Evolutionary conservation across 2,888 invertebrate species (phyloP), one percentile per base, ranked within the genome.

Genomic region (Campoplex nolae): DNA sequence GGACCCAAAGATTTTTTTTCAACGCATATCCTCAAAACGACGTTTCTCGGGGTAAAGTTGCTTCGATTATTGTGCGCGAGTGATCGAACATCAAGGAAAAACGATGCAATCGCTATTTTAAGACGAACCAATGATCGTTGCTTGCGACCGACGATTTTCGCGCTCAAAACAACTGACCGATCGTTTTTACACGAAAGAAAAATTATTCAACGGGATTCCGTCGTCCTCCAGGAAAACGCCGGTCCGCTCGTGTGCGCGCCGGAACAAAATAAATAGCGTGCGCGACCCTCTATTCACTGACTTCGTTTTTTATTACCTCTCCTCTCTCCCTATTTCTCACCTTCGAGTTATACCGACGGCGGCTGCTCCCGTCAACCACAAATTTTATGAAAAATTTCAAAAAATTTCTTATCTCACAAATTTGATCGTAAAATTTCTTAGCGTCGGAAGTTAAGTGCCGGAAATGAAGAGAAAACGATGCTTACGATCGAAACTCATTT

Each of bases 281-380:
- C 23, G 62, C 28, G n/a, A 35, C 16, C 16, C 6, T 62, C 13
- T 62, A 13, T 58, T 58, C 28, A 13, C 32, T 62, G 16, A 62
- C 62, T 62, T 58, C 11, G 28, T 58, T 67, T 32, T 38, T 38
- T 38, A 38, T 38, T 38, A 13, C 45, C 28, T 8, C 4, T 28
- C 48, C 58, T 35, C 48, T 38, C 45, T n/a, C 73, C 9, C 32
- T 58, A 71, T 71, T 28, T 51, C 11, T 35, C 45, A 23, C 32
- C 58, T 62, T 62, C 76, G 70, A 70, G 35, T n/a, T 77, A 58
- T 18, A 68, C 28, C 70, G 70, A 75, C 70, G 62, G 62, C 7
- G 45, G 35, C 28, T 58, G 35, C 28, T 58, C 58, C 28, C 58
- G 58, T 28, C 28, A 58, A 28, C 13, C 28, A 11, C 0, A 58